Base-by-base conservation (phyloP, 2,888 invertebrate species). In the Quadroppia sp. region DNA sequence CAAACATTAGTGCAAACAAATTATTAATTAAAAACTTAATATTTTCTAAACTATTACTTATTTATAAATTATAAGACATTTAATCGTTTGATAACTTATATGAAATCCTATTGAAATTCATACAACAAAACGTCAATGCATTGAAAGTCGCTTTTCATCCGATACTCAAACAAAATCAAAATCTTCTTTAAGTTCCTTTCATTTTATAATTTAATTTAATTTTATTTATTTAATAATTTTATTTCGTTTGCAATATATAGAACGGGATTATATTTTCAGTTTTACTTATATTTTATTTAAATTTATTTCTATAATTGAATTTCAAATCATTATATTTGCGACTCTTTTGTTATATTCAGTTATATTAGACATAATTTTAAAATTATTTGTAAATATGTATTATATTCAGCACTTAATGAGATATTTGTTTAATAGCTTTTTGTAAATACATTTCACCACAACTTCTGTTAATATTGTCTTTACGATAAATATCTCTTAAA, bases 311-410 rank as follows among this genome's bases (percentile, higher is more conserved):
- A 15, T 20, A 56, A 56, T 30, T 59, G 30, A 40, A 23, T n/a
- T 23, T 40, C 40, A 69, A 64, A 20, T 25, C 25, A 36, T 69
- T 69, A 17, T 0, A 42, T 69, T 17, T 45, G 40, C 25, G n/a
- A 36, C 45, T 69, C 69, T 69, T 40, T 69, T 45, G 25, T 69
- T 69, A n/a, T n/a, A n/a, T n/a, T n/a, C n/a, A n/a, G 69, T 69
- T 69, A 69, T 69, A 69, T 69, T 42, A 45, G 69, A 69, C 17
- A 69, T 45, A 42, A 69, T 69, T 69, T 69, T 45, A 45, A 69
- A 23, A 64, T 40, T 36, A 32, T 20, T 42, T 69, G 69, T 69
- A 69, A 69, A 69, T 69, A 69, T 69, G 69, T 67, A 67, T 67
- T 42, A 69, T 69, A 69, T 25, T 69, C 15, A 69, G 69, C 69